Evolutionary conservation across 2,797 vertebrate genomes (phyloP).

Genomic region (Hephaestus fuliginosus): DNA sequence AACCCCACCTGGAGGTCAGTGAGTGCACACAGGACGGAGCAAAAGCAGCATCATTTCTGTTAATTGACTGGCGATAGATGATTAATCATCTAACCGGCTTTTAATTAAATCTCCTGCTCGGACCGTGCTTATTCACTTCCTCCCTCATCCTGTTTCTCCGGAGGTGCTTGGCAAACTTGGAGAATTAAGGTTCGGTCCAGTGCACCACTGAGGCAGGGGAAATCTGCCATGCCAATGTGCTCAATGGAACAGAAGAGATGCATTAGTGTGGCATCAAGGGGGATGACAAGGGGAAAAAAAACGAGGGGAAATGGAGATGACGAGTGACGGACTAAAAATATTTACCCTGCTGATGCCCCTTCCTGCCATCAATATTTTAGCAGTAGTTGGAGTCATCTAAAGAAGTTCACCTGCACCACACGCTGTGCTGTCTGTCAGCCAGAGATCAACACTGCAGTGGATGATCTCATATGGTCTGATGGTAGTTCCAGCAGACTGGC

Average conservation of each 20-base stretch:
- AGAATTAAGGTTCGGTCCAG: conserved; percentile 74
- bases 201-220: conserved; percentile 73
- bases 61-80: conserved; percentile 69
- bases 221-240: conserved; percentile 82
- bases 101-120: conserved; percentile 75
- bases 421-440: conserved; percentile 74
- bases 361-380: conserved; percentile 80
- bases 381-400: conserved; percentile 67
- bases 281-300: conserved; percentile 54
- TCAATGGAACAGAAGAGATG: conserved; percentile 84
- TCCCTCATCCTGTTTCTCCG: conserved; percentile 45
- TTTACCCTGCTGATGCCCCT: conserved; percentile 70
- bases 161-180: conserved; percentile 63
- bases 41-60: conserved; percentile 57
- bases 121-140: conserved; percentile 48
- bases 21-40: conserved; percentile 27
- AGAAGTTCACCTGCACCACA: conserved; percentile 74
- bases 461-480: conserved; percentile 78
- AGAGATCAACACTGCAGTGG: conserved; percentile 79
- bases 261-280: conserved; percentile 83
- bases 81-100: conserved; percentile 75
- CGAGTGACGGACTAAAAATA: conserved; percentile 78
- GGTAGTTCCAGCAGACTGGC: conserved; percentile 68
- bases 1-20: conserved; percentile 74
- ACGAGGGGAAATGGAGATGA: conserved; percentile 70